These are phyloP conservation scores for Salvator merianae DNA, from an alignment of 2,113 vertebrate genomes.

Conservation along the genomic window DNA sequence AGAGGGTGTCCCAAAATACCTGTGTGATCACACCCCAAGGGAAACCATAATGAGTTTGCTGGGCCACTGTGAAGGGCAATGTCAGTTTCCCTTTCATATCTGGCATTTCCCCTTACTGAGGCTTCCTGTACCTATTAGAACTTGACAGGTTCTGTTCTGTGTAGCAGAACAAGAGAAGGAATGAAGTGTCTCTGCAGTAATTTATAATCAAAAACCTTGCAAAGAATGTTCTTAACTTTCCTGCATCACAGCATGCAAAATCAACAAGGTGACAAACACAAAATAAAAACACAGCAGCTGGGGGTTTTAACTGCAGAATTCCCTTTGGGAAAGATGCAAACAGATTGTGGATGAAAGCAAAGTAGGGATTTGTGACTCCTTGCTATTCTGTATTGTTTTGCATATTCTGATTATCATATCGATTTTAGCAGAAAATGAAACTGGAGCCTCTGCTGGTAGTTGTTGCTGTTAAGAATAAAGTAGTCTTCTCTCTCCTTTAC, in stretches of 20 bases:
- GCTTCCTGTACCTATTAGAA: too few relatives aligned
- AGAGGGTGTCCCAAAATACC: too few relatives aligned
- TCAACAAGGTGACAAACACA: conserved; percentile 42
- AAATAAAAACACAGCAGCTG: neutral
- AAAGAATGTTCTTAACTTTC: conserved; percentile 57
- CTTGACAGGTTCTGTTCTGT: too few relatives aligned
- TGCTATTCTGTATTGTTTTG: conserved; percentile 18
- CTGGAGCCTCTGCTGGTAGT: neutral
- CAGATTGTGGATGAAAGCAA: conserved; percentile 14
- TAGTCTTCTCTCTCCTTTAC: neutral
- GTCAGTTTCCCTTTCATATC: too few relatives aligned
- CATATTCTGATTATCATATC: neutral
- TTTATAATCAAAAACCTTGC: too few relatives aligned
- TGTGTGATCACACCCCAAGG: too few relatives aligned
- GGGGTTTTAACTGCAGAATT: conserved; percentile 17
- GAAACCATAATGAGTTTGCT: too few relatives aligned
- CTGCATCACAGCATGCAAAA: conserved; percentile 40
- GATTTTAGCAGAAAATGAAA: neutral
- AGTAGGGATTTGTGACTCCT: neutral
- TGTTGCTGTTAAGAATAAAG: neutral
- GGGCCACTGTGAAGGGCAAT: too few relatives aligned
- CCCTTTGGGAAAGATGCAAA: neutral
- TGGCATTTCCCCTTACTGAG: too few relatives aligned
- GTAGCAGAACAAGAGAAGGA: too few relatives aligned
- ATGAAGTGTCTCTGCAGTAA: too few relatives aligned